Evolutionary conservation across 1,140 invertebrate species (phyloP).

Genomic region (Drosophila ficusphila): DNA sequence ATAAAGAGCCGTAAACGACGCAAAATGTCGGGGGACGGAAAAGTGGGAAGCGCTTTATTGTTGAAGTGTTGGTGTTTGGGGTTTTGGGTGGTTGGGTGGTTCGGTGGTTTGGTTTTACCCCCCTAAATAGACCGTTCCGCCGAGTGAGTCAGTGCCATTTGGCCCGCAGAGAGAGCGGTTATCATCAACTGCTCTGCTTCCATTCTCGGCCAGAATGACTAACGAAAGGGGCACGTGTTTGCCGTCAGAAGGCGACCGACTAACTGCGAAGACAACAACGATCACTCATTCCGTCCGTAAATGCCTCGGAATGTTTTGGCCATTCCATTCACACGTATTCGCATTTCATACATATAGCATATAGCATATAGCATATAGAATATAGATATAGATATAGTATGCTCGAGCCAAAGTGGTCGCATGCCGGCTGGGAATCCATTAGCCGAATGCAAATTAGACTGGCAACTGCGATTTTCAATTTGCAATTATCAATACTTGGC

Average conservation of each 20-base stretch:
- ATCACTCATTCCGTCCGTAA: conserved; percentile 16
- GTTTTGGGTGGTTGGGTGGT: background rate
- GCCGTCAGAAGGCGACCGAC: conserved; percentile 13
- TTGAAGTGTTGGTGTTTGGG: no score
- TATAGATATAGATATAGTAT: no score
- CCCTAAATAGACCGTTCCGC: background rate
- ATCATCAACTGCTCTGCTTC: conserved; percentile 19
- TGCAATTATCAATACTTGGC: conserved; percentile 21
- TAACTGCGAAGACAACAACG: conserved; percentile 1
- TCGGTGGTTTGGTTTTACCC: conserved; percentile 1
- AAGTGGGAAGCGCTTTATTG: background rate
- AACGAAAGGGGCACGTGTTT: conserved; percentile 35
- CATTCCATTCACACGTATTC: conserved; percentile 29
- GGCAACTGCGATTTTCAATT: conserved; percentile 11
- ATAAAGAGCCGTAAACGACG: conserved; percentile 12
- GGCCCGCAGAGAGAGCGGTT: background rate
- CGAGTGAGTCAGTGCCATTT: conserved; percentile 22
- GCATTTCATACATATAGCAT: background rate
- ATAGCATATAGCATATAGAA: no score
- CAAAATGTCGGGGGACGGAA: background rate
- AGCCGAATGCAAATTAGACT: conserved; percentile 15
- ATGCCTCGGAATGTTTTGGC: conserved; percentile 10
- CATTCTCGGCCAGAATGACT: conserved; percentile 16
- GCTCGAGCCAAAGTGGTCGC: conserved; percentile 3
- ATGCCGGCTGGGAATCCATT: conserved; percentile 16